Evolutionary conservation across 2,888 invertebrate species (phyloP), one percentile per base, ranked within the genome.

Genomic region (Acrocera orbiculus): DNA sequence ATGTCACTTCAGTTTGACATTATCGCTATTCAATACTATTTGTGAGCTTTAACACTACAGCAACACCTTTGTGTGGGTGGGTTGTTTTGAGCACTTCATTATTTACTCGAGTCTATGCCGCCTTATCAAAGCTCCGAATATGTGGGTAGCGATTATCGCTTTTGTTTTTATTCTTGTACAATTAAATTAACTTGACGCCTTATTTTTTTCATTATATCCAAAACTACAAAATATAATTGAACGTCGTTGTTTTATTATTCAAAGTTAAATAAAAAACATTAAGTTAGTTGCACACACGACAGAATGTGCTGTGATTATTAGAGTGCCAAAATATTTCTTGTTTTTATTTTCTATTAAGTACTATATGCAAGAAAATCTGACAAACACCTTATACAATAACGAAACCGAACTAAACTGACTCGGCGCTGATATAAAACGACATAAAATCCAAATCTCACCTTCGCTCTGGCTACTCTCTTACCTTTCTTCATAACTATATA

Each of bases 381-480:
- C n/a, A n/a, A n/a, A n/a, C n/a, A n/a, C 41, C 42, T 44, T 42
- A 42, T 45, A 40, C 44, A 44, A 40, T 42, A 46, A 44, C 45
- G 44, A 42, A 42, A 43, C 45, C 43, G 40, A 42, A 43, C 43
- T n/a, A 39, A 41, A 46, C 44, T 45, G 46, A 44, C 38, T 41
- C 36, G 37, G 37, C 41, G 45, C 35, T 28, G 23, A 23, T 29
- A 22, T 20, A 30, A 15, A 20, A 35, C 35, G 26, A 35, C 26
- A 35, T 24, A 29, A 30, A 17, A 26, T 26, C 30, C 25, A 35
- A 35, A 30, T 35, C 29, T 35, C 26, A 35, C 30, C 30, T 35
- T 30, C 30, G 26, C 30, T n/a, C n/a, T n/a, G n/a, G n/a, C 29
- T 25, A 22, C 23, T 25, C 17, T 25, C 30, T 34, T 29, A 34